Percentiles rank a stretch among this genome's conserved stretches.
Conservation (phyloP, 2,888 invertebrate genomes). For the Cyrtodaria siliqua region DNA sequence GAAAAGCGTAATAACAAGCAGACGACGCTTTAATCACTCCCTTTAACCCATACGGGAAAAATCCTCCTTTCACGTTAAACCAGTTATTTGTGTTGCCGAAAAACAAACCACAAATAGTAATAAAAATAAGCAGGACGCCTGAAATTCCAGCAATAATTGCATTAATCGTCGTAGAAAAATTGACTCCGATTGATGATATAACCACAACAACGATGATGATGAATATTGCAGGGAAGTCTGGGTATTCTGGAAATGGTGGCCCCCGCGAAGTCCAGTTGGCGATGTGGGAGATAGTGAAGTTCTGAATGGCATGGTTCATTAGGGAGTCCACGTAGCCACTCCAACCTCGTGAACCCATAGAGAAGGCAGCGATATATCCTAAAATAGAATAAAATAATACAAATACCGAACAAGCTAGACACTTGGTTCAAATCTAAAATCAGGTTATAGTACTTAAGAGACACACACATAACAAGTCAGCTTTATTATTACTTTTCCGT, state of each 20-base stretch:
- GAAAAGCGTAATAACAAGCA: constrained; percentile 86
- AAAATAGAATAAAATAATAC: too few relatives aligned
- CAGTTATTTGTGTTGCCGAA: constrained; percentile 94
- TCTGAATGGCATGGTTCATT: constrained; percentile 77
- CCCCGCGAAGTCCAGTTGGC: constrained; percentile 65
- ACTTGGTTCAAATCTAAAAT: too few relatives aligned
- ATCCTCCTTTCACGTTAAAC: constrained; percentile 87
- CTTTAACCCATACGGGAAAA: constrained; percentile 78
- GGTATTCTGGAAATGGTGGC: constrained; percentile 75
- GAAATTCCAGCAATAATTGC: constrained; percentile 83
- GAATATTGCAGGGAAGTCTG: constrained; percentile 85
- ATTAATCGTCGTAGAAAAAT: constrained; percentile 84
- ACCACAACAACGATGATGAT: constrained; percentile 86
- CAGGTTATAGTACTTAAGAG: too few relatives aligned
- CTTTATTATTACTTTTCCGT: too few relatives aligned
- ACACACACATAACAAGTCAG: too few relatives aligned
- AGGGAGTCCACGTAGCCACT: constrained; percentile 83
- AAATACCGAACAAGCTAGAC: too few relatives aligned
- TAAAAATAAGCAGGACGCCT: constrained; percentile 83
- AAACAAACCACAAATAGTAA: constrained; percentile 90
- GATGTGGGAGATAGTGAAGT: constrained; percentile 54
- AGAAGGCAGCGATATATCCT: constrained; percentile 49
- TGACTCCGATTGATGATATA: constrained; percentile 80
- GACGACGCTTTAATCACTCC: constrained; percentile 85
- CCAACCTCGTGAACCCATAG: constrained; percentile 85